These are phyloP conservation scores for Neotoma lepida DNA, from an alignment of 2,113 vertebrate genomes.

Conservation along the genomic window DNA sequence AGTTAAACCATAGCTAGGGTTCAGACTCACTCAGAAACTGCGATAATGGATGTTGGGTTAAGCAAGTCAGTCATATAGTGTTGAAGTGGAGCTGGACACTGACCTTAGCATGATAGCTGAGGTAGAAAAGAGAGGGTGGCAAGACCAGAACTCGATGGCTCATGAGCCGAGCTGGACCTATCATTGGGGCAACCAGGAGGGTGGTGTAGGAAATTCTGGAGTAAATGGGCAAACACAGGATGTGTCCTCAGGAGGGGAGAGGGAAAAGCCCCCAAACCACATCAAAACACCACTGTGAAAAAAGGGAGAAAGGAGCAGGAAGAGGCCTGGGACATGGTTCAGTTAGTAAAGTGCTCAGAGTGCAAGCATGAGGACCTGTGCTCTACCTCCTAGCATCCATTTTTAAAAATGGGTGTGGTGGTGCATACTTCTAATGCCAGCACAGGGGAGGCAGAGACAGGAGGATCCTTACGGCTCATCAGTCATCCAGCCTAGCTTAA, in stretches of 20 bases:
- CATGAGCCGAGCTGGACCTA: background rate
- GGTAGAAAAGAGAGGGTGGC: background rate
- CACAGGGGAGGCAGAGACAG: background rate
- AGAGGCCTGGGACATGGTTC: background rate
- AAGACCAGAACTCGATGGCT: background rate
- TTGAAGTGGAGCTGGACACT: background rate
- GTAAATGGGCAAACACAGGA: background rate
- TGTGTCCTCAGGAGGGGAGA: background rate
- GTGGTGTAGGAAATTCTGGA: too few species aligned
- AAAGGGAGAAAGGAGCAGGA: background rate
- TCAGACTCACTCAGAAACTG: background rate
- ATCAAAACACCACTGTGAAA: background rate
- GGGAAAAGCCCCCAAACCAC: background rate
- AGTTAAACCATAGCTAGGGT: background rate
- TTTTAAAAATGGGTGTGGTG: background rate
- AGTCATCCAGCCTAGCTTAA: background rate
- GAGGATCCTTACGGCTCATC: background rate
- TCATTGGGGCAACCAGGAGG: background rate
- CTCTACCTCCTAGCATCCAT: background rate
- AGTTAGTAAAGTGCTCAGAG: background rate
- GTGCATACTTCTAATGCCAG: background rate
- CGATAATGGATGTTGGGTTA: background rate
- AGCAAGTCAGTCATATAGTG: background rate
- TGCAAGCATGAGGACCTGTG: background rate
- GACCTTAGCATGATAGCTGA: background rate